These are phyloP conservation scores for Acrossocheilus fasciatus DNA, from an alignment of 2,797 vertebrate species.

Conservation along the genomic window DNA sequence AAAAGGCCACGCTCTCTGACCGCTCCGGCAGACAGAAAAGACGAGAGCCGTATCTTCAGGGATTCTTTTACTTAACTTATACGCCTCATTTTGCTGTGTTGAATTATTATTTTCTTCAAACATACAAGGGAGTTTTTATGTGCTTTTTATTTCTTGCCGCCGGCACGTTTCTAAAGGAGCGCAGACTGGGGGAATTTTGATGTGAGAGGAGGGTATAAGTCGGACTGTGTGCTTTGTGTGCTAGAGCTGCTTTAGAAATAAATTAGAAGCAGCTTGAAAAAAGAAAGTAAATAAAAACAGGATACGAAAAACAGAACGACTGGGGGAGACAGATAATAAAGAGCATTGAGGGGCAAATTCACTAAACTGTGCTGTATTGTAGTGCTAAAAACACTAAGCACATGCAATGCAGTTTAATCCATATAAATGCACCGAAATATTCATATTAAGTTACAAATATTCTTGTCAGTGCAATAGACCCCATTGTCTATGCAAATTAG, in stretches of 20 bases:
- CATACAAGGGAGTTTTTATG: slow-evolving; percentile 46
- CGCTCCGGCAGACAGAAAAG: slow-evolving; percentile 1
- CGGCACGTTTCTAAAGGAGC: slow-evolving; percentile 47
- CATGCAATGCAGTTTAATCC: background rate
- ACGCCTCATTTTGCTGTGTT: slow-evolving; percentile 37
- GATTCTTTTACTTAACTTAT: slow-evolving; percentile 51
- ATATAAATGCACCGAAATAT: slow-evolving; percentile 18
- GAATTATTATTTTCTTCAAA: slow-evolving; percentile 54
- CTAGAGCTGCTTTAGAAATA: slow-evolving; percentile 59
- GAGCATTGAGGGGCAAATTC: background rate
- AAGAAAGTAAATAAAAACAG: slow-evolving; percentile 39
- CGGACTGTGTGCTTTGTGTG: slow-evolving; percentile 29
- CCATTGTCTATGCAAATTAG: background rate
- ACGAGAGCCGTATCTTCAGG: slow-evolving; percentile 1
- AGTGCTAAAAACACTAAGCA: background rate
- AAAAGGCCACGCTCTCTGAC: slow-evolving; percentile 31
- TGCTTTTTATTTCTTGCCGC: slow-evolving; percentile 48
- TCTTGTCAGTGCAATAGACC: background rate
- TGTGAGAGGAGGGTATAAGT: slow-evolving; percentile 28
- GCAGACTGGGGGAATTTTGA: slow-evolving; percentile 51
- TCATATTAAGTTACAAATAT: background rate
- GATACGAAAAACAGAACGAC: background rate
- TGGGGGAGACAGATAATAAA: slow-evolving; percentile 15
- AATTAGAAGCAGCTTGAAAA: slow-evolving; percentile 45
- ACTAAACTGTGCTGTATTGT: background rate